Conservation (phyloP, 2,113 vertebrate species). For the Pleuronectes platessa region DNA sequence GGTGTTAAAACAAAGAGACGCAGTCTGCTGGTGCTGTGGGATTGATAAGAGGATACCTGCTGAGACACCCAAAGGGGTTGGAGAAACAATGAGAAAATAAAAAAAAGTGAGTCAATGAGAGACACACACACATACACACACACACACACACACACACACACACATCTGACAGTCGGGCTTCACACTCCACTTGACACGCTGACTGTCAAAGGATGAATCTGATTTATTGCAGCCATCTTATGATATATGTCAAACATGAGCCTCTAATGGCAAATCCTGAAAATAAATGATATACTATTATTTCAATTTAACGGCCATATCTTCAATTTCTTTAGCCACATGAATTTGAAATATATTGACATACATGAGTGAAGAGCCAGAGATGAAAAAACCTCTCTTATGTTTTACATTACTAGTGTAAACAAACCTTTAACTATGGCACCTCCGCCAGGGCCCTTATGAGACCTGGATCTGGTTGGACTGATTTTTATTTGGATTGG, state of each 20-base stretch:
- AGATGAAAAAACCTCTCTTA: background rate
- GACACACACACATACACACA: constrained; percentile 39
- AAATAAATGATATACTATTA: constrained; percentile 61
- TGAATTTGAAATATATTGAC: constrained; percentile 42
- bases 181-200: constrained; percentile 76
- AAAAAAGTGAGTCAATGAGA: constrained; percentile 69
- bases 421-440: background rate
- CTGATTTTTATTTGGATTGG: background rate
- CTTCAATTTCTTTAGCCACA: constrained; percentile 7
- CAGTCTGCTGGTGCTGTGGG: constrained; percentile 66
- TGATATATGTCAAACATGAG: constrained; percentile 72
- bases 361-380: background rate
- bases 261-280: constrained; percentile 62
- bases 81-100: constrained; percentile 69
- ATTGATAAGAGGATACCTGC: constrained; percentile 78
- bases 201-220: constrained; percentile 75
- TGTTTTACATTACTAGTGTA: background rate
- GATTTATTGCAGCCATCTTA: constrained; percentile 72
- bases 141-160: constrained; percentile 42
- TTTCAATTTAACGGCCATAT: constrained; percentile 49
- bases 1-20: constrained; percentile 81
- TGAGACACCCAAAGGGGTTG: constrained; percentile 72
- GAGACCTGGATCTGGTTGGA: too few species aligned
- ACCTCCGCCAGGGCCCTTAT: too few species aligned
- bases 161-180: constrained; percentile 69